These are phyloP conservation scores for Drosophila sp. DNA, from an alignment of 1,140 invertebrate genomes.

Conservation along the genomic window DNA sequence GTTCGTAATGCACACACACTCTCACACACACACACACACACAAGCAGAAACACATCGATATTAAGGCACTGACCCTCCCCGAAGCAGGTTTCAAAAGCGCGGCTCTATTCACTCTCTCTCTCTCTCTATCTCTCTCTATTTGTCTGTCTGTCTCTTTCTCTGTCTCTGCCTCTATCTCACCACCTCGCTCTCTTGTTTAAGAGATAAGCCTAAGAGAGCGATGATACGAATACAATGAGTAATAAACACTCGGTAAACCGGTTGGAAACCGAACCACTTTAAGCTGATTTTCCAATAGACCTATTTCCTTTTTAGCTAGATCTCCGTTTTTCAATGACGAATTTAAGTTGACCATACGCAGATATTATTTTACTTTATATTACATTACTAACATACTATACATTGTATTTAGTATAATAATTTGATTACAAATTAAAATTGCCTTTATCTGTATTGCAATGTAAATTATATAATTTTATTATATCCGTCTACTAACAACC, in stretches of 20 bases:
- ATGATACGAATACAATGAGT: slow-evolving; percentile 6
- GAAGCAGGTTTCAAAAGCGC: slow-evolving; percentile 37
- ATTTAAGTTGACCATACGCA: background rate
- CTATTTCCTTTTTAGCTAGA: too few species aligned
- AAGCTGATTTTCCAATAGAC: slow-evolving; percentile 12
- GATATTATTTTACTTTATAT: too few species aligned
- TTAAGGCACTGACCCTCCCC: slow-evolving; percentile 44
- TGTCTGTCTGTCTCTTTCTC: slow-evolving; percentile 15
- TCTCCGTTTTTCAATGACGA: background rate
- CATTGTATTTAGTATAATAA: too few species aligned
- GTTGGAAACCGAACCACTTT: slow-evolving; percentile 16
- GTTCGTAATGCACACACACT: slow-evolving; percentile 2
- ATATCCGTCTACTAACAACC: too few species aligned
- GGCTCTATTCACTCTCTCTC: slow-evolving; percentile 5
- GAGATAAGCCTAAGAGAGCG: slow-evolving; percentile 18
- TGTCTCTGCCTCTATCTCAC: slow-evolving; percentile 15
- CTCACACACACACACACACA: slow-evolving; percentile 12
- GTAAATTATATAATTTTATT: too few species aligned
- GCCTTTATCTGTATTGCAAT: too few species aligned
- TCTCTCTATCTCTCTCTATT: slow-evolving; percentile 10
- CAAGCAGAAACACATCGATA: slow-evolving; percentile 12
- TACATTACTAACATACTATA: too few species aligned
- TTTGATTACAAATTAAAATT: too few species aligned
- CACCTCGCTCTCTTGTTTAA: slow-evolving; percentile 6
- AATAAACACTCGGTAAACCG: slow-evolving; percentile 13